Evolutionary conservation across 1,140 invertebrate genomes (phyloP), one percentile per base, ranked within the genome.

Genomic region (Drosophila melanica): DNA sequence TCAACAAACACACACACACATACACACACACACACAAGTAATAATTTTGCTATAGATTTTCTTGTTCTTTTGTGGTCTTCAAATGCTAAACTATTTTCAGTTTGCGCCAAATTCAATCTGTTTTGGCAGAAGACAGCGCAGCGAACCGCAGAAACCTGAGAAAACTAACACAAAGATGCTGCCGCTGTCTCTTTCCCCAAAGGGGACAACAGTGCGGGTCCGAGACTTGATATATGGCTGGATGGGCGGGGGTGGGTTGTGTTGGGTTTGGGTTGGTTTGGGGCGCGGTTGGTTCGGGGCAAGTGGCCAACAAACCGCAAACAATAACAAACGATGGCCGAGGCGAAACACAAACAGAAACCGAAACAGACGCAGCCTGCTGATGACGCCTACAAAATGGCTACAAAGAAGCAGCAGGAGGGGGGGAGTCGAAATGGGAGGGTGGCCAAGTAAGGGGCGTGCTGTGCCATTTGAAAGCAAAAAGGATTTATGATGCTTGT

Each of bases 401-500:
- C 54, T 47, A 47, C 37, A 54, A 73, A 64, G 70, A 47, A 70
- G 48, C 30, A 44, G 59, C 50, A 75, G 33, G n/a, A 44, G 30
- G 2, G 33, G 10, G 30, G 44, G 23, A 5, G 7, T 1, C 1
- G 44, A 30, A 23, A 23, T 23, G n/a, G 18, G 4, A 4, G 9
- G 8, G 16, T 8, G 18, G 16, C 6, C 3, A 6, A 6, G 51
- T 42, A 39, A 48, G 48, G 62, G 72, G 62, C 64, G 74, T 78
- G 58, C 70, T 72, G 65, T 67, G 82, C 68, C 82, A 87, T 86
- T 87, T 86, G 75, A 72, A 82, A 64, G 84, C 57, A 75, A 81
- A 76, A 79, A 89, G 84, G 84, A 87, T 87, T 87, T 87, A 87
- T 87, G 84, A 87, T 79, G 73, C 84, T 87, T 89, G 84, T 87